Conservation (phyloP, 2,797 vertebrate species). For the Pipistrellus kuhlii region DNA sequence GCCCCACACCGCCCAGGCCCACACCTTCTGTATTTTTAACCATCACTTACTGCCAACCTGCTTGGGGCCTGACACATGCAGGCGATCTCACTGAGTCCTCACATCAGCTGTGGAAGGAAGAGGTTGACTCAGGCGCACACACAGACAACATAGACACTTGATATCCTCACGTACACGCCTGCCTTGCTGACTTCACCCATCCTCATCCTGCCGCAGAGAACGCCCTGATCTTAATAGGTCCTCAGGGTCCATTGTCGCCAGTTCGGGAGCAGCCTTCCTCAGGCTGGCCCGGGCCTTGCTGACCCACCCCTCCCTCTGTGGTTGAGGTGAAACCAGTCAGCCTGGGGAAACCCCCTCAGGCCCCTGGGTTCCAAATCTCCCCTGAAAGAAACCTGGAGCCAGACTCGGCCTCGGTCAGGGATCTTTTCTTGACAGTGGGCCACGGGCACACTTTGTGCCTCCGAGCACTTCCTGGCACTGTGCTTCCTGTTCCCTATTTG, state of each 20-base stretch:
- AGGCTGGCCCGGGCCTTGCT: not conserved
- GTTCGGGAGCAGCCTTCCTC: not conserved
- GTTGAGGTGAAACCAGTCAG: not conserved
- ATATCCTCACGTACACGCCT: not conserved
- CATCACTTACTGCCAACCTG: constrained; percentile 49
- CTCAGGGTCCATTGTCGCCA: not conserved
- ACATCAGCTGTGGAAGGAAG: constrained; percentile 65
- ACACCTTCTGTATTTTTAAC: constrained; percentile 78
- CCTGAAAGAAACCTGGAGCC: constrained; percentile 13
- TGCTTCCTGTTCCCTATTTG: constrained; percentile 33
- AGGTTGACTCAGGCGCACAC: constrained; percentile 7
- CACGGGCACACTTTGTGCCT: not conserved
- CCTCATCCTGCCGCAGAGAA: constrained; percentile 1
- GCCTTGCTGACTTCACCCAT: constrained; percentile 30
- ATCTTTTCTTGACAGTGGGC: not conserved
- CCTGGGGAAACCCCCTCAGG: not conserved
- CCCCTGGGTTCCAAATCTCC: not conserved
- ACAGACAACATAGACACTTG: not conserved
- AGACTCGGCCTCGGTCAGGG: not conserved
- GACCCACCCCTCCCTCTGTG: not conserved
- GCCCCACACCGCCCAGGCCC: not conserved
- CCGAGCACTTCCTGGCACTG: not conserved
- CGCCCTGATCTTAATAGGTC: not conserved
- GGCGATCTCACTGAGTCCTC: constrained; percentile 79
- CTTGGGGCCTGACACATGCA: constrained; percentile 63